Conservation (phyloP, 1,140 invertebrate species). For the Drosophila ficusphila region DNA sequence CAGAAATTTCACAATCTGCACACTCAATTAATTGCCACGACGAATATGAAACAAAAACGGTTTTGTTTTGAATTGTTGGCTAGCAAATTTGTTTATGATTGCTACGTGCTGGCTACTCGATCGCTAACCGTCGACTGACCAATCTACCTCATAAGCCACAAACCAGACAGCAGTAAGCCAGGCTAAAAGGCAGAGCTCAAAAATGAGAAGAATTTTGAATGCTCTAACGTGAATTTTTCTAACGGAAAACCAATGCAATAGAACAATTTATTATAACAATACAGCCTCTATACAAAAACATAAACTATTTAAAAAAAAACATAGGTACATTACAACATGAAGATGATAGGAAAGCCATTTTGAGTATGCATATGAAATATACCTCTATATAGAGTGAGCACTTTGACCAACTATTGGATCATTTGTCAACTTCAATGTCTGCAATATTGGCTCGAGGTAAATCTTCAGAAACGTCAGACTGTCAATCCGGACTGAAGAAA, state of each 20-base stretch:
- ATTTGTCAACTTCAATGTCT: slow-evolving; percentile 41
- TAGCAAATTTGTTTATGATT: slow-evolving; percentile 63
- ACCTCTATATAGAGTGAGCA: not conserved
- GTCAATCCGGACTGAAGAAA: slow-evolving; percentile 30
- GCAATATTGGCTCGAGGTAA: slow-evolving; percentile 35
- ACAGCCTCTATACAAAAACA: not conserved
- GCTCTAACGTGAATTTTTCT: not conserved
- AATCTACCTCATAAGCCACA: slow-evolving; percentile 32
- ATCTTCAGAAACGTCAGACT: slow-evolving; percentile 50
- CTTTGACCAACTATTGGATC: not conserved
- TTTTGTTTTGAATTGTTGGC: slow-evolving; percentile 32
- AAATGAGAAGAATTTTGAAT: not conserved
- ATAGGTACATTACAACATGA: no score
- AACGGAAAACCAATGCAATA: not conserved
- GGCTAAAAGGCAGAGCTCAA: slow-evolving; percentile 12
- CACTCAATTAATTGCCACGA: slow-evolving; percentile 19
- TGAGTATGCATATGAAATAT: no score
- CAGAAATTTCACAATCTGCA: slow-evolving; percentile 58
- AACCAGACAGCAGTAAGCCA: slow-evolving; percentile 31
- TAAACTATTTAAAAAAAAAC: not conserved
- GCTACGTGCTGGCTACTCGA: slow-evolving; percentile 66
- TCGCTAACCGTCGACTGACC: slow-evolving; percentile 69
- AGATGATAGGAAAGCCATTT: no score
- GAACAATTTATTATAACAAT: not conserved
- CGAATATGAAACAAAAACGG: slow-evolving; percentile 31